Conservation (phyloP, 2,113 vertebrate species). For the Onychorhynchus coronatus region DNA sequence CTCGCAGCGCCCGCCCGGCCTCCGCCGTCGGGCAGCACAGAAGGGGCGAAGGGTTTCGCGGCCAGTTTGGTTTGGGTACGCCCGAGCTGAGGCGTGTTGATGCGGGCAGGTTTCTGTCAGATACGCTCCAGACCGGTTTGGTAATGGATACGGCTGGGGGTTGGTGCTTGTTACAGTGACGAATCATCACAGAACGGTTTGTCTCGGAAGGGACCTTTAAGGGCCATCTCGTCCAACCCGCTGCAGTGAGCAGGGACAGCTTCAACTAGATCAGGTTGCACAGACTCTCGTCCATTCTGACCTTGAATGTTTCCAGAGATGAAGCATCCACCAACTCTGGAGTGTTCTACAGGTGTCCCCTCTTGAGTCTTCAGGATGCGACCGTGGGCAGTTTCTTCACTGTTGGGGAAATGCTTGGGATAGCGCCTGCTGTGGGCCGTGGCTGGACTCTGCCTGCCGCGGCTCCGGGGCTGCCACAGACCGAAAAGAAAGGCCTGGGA, state of each 20-base stretch:
- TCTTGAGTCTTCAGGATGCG: neutral
- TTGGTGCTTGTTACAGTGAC: neutral
- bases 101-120: conserved; percentile 32
- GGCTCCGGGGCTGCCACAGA: neutral
- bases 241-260: neutral
- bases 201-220: neutral
- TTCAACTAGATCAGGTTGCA: neutral
- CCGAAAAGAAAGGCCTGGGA: neutral
- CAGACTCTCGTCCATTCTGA: neutral
- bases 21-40: conserved; percentile 3
- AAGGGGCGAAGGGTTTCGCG: neutral
- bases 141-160: neutral
- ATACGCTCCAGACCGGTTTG: conserved; percentile 10
- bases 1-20: neutral
- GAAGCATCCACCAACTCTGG: neutral
- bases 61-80: conserved; percentile 22
- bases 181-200: neutral
- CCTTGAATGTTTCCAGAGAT: neutral
- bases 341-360: too few relatives aligned
- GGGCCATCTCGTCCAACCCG: neutral
- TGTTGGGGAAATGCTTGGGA: neutral
- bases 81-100: conserved; percentile 31
- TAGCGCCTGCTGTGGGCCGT: neutral
- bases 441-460: neutral
- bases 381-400: neutral